Percentiles rank a stretch among this genome's conserved stretches.
These are phyloP conservation scores for Palythoa caribaeorum DNA, from an alignment of 92 coral and sea anemone genomes.

Conservation along the genomic window DNA sequence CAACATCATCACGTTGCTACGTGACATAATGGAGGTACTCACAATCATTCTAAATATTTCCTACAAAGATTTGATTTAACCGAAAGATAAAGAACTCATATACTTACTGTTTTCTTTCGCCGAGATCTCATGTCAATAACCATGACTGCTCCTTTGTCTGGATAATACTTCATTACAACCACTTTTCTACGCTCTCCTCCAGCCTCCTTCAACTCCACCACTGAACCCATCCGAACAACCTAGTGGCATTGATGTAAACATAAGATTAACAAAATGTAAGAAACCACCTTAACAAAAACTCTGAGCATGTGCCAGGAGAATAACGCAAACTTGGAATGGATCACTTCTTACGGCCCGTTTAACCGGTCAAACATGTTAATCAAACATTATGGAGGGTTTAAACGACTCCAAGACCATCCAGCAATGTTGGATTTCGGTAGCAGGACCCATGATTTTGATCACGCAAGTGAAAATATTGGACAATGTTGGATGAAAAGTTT, in stretches of 20 bases:
- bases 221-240: conserved; percentile 95
- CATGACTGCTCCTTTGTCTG: conserved; percentile 86
- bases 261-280: neutral
- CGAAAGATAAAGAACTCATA: neutral
- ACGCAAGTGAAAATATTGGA: too few species aligned
- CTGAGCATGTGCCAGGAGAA: too few species aligned
- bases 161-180: conserved; percentile 80
- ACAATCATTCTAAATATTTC: neutral
- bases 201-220: conserved; percentile 84
- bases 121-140: conserved; percentile 91
- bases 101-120: conserved; percentile 84
- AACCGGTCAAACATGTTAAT: too few species aligned
- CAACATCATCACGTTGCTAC: too few species aligned
- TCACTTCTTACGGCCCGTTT: too few species aligned
- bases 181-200: conserved; percentile 88
- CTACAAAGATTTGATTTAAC: neutral
- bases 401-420: too few species aligned
- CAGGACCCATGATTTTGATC: too few species aligned
- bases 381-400: too few species aligned
- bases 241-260: conserved; percentile 13
- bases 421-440: too few species aligned
- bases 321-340: too few species aligned
- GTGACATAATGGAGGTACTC: too few species aligned
- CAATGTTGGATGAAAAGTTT: too few species aligned
- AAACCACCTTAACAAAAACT: neutral